Evolutionary conservation across 1,140 invertebrate genomes (phyloP), one percentile per base, ranked within the genome.

Genomic region (Reticulitermes speratus): DNA sequence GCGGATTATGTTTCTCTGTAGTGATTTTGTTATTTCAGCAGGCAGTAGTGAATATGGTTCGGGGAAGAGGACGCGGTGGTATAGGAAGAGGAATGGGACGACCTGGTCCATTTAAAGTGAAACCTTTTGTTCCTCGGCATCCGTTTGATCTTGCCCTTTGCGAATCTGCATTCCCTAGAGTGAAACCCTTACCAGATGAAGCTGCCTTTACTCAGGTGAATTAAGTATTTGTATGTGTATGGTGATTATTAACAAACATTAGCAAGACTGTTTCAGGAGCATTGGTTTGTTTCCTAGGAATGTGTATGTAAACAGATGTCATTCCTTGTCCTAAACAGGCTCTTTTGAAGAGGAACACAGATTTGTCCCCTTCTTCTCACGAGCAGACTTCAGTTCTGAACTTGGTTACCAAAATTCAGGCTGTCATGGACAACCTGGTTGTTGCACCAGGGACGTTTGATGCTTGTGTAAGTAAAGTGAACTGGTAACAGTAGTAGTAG

Each of bases 391-490:
- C 97, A 0, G 96, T 99, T 85, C 93, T 97, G 38, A 98, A 97
- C 91, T 93, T 99, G 12, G 97, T 99, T 65, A 98, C 97, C 21
- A 98, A 99, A 90, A 94, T 99, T 45, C 97, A 98, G 90, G 95
- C 94, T 65, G 97, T 99, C 69, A 92, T 99, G 75, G 98, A 99
- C 90, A 98, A 97, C 91, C 91, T 99, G 30, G 97, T 98, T 84
- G 95, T 99, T 0, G 96, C 97, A 23, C 98, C 98, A 0, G 97
- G 96, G 21, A 95, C 95, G 88, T 98, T 99, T 92, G 97, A 98
- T 90, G 97, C 97, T 87, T 99, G 98, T 92, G 98, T 99, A 93
- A 95, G 97, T 96, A 89, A 88, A 65, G 87, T n/a, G 65, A 75
- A 75, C 14, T 30, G 52, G 14, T 55, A 16, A 21, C 87, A 87